These are phyloP conservation scores for Agriotes lineatus DNA, from an alignment of 2,888 invertebrate genomes.

Conservation along the genomic window DNA sequence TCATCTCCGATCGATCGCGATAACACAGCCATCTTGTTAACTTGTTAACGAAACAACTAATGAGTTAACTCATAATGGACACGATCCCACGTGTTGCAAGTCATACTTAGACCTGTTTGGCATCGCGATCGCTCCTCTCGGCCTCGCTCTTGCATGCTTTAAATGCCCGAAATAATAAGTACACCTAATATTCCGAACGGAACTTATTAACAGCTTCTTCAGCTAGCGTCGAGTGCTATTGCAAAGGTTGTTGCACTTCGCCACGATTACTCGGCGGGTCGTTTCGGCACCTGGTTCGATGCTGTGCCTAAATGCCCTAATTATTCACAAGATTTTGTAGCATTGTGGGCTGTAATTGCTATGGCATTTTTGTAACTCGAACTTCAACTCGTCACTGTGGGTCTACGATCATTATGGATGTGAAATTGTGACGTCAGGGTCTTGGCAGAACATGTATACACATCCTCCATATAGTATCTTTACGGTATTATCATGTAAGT, in stretches of 20 bases:
- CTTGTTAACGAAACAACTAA: constrained; percentile 66
- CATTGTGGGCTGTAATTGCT: too few species aligned
- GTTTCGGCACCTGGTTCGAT: too few species aligned
- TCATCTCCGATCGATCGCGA: constrained; percentile 62
- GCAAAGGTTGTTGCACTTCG: constrained; percentile 10
- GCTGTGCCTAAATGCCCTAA: too few species aligned
- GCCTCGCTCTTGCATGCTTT: constrained; percentile 10
- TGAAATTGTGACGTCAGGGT: too few species aligned
- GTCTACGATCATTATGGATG: too few species aligned
- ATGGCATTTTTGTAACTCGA: too few species aligned
- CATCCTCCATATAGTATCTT: too few species aligned
- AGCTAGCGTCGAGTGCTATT: neutral
- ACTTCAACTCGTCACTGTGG: too few species aligned
- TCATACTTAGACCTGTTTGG: constrained; percentile 60
- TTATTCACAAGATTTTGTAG: too few species aligned
- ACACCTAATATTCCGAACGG: constrained; percentile 21
- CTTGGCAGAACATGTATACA: too few species aligned
- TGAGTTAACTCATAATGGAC: constrained; percentile 64
- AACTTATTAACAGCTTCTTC: constrained; percentile 23
- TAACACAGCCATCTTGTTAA: constrained; percentile 65
- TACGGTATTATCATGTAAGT: too few species aligned
- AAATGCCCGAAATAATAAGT: constrained; percentile 19
- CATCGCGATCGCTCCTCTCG: constrained; percentile 16
- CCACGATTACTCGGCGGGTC: too few species aligned
- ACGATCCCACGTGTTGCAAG: constrained; percentile 61